A percentile compares a stretch with the other conserved stretches of the same genome.
Evolutionary conservation across 1,140 invertebrate genomes (phyloP).

Genomic region (Cherax destructor): DNA sequence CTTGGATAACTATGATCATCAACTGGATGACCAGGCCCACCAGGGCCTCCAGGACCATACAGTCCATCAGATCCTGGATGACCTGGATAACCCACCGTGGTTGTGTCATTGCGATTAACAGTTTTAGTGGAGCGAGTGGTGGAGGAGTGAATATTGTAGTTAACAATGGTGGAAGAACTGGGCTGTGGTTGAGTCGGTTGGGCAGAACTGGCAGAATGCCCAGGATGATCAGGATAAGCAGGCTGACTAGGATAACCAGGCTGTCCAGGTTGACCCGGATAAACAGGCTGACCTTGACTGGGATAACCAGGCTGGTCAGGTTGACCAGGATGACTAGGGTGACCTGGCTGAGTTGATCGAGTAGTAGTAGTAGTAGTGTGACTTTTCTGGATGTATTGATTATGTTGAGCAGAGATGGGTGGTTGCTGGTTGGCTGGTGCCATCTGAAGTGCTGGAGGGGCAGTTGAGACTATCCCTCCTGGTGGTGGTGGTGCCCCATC

Average conservation of each 20-base stretch:
- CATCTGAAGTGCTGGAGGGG: slow-evolving; percentile 66
- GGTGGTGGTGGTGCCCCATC: slow-evolving; percentile 69
- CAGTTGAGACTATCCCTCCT: slow-evolving; percentile 17
- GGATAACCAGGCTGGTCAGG: slow-evolving; percentile 26
- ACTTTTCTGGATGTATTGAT: slow-evolving; percentile 31
- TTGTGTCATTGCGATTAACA: slow-evolving; percentile 39
- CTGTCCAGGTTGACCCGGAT: slow-evolving; percentile 27
- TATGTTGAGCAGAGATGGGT: slow-evolving; percentile 19
- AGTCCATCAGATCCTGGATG: slow-evolving; percentile 32
- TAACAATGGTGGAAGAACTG: slow-evolving; percentile 13
- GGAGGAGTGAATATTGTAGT: slow-evolving; percentile 48
- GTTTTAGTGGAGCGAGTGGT: slow-evolving; percentile 6
- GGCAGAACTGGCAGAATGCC: not conserved
- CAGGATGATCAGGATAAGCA: slow-evolving; percentile 17
- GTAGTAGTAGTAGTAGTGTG: slow-evolving; percentile 21
- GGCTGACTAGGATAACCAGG: slow-evolving; percentile 26
- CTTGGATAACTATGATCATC: slow-evolving; percentile 40
- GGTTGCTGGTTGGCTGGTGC: slow-evolving; percentile 36
- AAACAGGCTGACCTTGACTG: slow-evolving; percentile 29
- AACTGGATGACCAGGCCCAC: slow-evolving; percentile 4
- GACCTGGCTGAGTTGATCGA: slow-evolving; percentile 13
- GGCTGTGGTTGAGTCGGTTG: slow-evolving; percentile 30
- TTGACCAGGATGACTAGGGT: slow-evolving; percentile 31
- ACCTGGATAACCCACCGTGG: slow-evolving; percentile 37
- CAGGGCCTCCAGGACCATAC: slow-evolving; percentile 18